A percentile compares a stretch with the other conserved stretches of the same genome.
Evolutionary conservation across 2,888 invertebrate species (phyloP).

Genomic region (Orthosia cruda): DNA sequence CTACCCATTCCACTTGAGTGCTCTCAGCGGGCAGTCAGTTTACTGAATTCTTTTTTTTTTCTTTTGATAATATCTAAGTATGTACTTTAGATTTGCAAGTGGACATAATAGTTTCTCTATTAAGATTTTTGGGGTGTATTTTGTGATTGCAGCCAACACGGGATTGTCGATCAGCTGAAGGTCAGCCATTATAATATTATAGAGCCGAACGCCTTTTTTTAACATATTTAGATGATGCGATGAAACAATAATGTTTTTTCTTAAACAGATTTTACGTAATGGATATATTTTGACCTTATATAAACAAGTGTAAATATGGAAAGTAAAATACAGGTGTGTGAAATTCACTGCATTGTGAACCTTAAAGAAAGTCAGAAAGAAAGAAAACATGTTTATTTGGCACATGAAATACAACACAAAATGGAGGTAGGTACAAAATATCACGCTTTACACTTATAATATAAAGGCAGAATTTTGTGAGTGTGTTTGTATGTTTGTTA

Average conservation of each 20-base stretch:
- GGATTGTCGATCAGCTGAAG: neutral
- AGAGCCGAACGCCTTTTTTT: neutral
- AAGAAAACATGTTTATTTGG: too few relatives aligned
- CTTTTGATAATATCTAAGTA: too few relatives aligned
- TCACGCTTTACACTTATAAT: too few relatives aligned
- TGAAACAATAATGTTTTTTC: neutral
- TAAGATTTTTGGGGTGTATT: neutral
- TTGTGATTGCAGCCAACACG: neutral
- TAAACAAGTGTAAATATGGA: neutral
- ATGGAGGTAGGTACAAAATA: too few relatives aligned
- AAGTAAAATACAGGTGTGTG: neutral
- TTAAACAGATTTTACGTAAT: neutral
- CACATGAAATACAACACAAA: too few relatives aligned
- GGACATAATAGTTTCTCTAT: neutral
- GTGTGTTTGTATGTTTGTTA: too few relatives aligned
- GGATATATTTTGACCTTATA: neutral
- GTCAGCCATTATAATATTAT: neutral
- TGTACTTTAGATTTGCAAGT: neutral
- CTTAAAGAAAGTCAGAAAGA: neutral
- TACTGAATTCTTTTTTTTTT: neutral
- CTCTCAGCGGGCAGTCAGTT: neutral
- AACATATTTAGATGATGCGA: neutral
- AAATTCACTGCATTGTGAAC: neutral
- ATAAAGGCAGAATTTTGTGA: too few relatives aligned
- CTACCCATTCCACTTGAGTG: conserved; percentile 10